A percentile compares a stretch with the other conserved stretches of the same genome.
phyloP scores from a whole-genome alignment of 1,140 invertebrate species.

The Drosophila mauritiana region DNA sequence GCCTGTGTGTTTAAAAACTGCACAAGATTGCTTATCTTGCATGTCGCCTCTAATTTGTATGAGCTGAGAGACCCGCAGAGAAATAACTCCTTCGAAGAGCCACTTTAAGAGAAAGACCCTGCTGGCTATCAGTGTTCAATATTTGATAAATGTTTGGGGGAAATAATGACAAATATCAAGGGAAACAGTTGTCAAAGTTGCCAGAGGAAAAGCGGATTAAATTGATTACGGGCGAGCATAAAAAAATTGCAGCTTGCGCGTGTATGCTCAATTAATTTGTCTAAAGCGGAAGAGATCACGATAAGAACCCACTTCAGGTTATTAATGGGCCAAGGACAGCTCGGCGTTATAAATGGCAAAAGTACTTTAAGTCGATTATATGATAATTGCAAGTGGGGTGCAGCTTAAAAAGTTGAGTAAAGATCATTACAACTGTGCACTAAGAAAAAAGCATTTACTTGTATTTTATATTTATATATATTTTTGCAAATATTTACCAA shows the following conservation, averaged over 20 bases:
- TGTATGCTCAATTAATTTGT: constrained; percentile 23
- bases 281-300: constrained; percentile 12
- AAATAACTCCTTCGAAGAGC: not conserved
- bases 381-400: constrained; percentile 13
- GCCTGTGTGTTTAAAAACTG: constrained; percentile 40
- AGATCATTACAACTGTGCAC: constrained; percentile 3
- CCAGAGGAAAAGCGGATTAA: constrained; percentile 10
- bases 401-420: constrained; percentile 8
- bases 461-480: not conserved
- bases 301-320: constrained; percentile 10
- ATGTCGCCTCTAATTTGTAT: constrained; percentile 74
- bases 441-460: not conserved
- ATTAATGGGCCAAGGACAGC: constrained; percentile 18
- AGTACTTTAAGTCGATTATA: constrained; percentile 13
- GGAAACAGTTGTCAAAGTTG: constrained; percentile 12
- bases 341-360: constrained; percentile 26
- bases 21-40: constrained; percentile 70
- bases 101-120: constrained; percentile 17
- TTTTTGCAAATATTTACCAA: no score
- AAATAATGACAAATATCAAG: constrained; percentile 10
- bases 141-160: constrained; percentile 52
- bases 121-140: constrained; percentile 26
- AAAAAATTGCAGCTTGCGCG: not conserved
- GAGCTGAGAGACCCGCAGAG: constrained; percentile 32
- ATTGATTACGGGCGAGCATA: constrained; percentile 18